A percentile compares a stretch with the other conserved stretches of the same genome.
These are phyloP conservation scores for Berghia stephanieae DNA, from an alignment of 1,140 invertebrate species.

Conservation along the genomic window DNA sequence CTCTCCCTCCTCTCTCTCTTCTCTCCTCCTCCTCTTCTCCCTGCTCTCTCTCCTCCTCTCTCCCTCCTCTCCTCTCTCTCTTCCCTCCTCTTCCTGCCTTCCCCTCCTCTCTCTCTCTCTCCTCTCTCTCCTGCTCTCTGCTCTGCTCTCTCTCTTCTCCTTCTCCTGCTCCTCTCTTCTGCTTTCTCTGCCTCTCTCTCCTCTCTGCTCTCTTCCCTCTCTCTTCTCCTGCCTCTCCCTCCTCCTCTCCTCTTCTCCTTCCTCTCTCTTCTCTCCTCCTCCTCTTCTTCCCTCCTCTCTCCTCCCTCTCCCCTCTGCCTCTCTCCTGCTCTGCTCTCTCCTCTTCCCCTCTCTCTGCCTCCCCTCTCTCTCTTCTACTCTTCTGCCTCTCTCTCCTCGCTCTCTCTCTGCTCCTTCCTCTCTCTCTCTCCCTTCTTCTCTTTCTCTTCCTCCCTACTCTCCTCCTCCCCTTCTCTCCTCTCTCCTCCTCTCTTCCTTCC, in stretches of 20 bases:
- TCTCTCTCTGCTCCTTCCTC: neutral
- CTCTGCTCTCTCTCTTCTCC: neutral
- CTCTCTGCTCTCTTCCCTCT: neutral
- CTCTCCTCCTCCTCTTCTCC: neutral
- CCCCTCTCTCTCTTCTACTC: neutral
- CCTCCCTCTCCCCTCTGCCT: neutral
- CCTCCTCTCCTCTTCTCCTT: neutral
- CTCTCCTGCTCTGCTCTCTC: neutral
- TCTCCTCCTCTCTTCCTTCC: neutral
- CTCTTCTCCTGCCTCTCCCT: neutral
- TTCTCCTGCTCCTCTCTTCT: neutral
- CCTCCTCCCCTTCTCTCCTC: neutral
- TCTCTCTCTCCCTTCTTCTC: neutral
- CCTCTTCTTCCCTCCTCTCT: too few relatives aligned
- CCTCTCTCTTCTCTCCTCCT: neutral
- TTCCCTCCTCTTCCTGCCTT: neutral
- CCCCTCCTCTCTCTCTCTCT: neutral
- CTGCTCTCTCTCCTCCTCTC: neutral
- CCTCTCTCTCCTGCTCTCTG: neutral
- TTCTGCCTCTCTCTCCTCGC: neutral
- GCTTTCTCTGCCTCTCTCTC: neutral
- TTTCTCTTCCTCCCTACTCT: neutral
- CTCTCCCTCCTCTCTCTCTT: neutral
- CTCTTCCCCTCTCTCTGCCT: neutral
- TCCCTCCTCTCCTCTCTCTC: neutral